These are phyloP conservation scores for Enteromius anoplus DNA, from an alignment of 2,797 vertebrate genomes.

Conservation along the genomic window DNA sequence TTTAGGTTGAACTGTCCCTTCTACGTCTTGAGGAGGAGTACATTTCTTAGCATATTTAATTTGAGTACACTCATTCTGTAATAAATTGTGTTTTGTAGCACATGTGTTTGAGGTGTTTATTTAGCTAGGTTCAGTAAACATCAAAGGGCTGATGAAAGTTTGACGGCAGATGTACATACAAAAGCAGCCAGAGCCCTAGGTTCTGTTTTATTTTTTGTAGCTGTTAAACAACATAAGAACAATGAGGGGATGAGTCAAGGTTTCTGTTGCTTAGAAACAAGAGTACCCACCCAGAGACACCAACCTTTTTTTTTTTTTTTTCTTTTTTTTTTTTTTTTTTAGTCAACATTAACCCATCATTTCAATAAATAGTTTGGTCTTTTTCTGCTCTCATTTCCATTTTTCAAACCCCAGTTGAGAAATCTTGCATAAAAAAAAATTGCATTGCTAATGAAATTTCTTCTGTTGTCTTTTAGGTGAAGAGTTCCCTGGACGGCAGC, in stretches of 20 bases:
- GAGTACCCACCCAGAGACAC: conserved; percentile 41
- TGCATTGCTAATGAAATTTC: not conserved
- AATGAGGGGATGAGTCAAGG: conserved; percentile 43
- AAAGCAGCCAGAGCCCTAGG: not conserved
- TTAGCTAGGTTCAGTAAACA: conserved; percentile 10
- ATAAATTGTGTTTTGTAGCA: not conserved
- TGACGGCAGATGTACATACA: conserved; percentile 14
- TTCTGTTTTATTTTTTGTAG: conserved; percentile 17
- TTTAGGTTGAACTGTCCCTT: not conserved
- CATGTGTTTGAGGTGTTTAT: not conserved
- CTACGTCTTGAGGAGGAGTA: not conserved
- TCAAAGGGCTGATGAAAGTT: conserved; percentile 10
- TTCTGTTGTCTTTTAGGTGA: not conserved
- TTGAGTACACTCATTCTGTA: not conserved
- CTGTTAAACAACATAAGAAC: conserved; percentile 34
- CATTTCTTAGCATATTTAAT: not conserved
- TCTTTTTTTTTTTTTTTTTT: not conserved
- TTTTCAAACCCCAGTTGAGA: not conserved
- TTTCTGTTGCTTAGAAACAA: conserved; percentile 47
- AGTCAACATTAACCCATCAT: not conserved
- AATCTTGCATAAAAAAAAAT: not conserved
- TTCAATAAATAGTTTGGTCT: not conserved
- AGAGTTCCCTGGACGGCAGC: not conserved
- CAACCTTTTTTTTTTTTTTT: not conserved
- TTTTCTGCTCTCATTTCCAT: not conserved